A percentile compares a stretch with the other conserved stretches of the same genome.
Evolutionary conservation across 2,113 vertebrate species (phyloP).

Genomic region (Grammomys dolichurus): DNA sequence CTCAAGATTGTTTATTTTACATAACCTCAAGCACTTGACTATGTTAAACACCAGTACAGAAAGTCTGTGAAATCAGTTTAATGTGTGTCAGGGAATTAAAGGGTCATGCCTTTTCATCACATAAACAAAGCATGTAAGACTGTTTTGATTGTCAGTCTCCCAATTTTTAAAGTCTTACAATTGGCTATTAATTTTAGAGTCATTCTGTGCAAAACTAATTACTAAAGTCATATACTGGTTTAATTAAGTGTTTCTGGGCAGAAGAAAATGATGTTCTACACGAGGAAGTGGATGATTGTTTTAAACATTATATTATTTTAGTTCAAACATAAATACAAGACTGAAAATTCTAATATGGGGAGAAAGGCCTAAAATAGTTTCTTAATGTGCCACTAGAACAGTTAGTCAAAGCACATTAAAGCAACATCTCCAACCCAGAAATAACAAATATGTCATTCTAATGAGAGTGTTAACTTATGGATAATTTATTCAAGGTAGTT

Average conservation of each 20-base stretch:
- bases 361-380: slow-evolving; percentile 66
- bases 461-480: slow-evolving; percentile 73
- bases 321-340: slow-evolving; percentile 80
- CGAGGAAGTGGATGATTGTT: slow-evolving; percentile 62
- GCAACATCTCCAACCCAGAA: slow-evolving; percentile 74
- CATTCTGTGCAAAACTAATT: slow-evolving; percentile 73
- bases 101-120: slow-evolving; percentile 78
- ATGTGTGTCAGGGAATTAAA: slow-evolving; percentile 80
- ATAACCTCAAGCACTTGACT: slow-evolving; percentile 81
- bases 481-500: slow-evolving; percentile 66
- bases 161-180: slow-evolving; percentile 74
- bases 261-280: slow-evolving; percentile 64
- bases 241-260: slow-evolving; percentile 71
- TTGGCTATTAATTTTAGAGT: slow-evolving; percentile 78
- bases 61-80: slow-evolving; percentile 77
- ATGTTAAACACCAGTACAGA: slow-evolving; percentile 75
- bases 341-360: slow-evolving; percentile 75
- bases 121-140: slow-evolving; percentile 77
- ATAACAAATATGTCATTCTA: slow-evolving; percentile 72
- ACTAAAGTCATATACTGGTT: slow-evolving; percentile 70
- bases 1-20: slow-evolving; percentile 82
- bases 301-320: slow-evolving; percentile 58
- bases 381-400: slow-evolving; percentile 80
- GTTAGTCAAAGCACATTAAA: slow-evolving; percentile 82
- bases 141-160: slow-evolving; percentile 77